A percentile compares a stretch with the other conserved stretches of the same genome.
These are phyloP conservation scores for Bubo bubo DNA, from an alignment of 2,113 vertebrate species.

Conservation along the genomic window DNA sequence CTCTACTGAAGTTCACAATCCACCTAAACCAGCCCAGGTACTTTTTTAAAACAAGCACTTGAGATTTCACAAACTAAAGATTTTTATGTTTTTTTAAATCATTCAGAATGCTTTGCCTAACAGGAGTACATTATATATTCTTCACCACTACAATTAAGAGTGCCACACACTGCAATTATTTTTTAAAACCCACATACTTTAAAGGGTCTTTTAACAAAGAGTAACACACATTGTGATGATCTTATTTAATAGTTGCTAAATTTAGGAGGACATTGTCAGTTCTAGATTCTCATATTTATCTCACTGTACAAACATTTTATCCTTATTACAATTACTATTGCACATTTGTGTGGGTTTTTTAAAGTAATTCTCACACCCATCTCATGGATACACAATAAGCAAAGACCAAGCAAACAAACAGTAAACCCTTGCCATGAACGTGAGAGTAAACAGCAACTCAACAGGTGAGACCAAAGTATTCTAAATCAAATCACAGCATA, in stretches of 20 bases:
- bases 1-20: not conserved
- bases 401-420: not conserved
- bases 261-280: not conserved
- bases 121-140: not conserved
- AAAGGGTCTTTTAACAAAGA: not conserved
- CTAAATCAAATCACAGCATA: not conserved
- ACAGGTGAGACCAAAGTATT: not conserved
- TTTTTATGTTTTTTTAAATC: not conserved
- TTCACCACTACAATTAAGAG: not conserved
- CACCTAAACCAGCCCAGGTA: not conserved
- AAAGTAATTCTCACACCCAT: not conserved
- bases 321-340: not conserved
- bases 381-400: not conserved
- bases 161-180: not conserved
- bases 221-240: not conserved
- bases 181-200: not conserved
- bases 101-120: not conserved
- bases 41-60: not conserved
- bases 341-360: rapidly evolving
- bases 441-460: not conserved
- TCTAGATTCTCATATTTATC: not conserved
- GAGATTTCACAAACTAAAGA: not conserved
- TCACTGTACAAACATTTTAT: not conserved
- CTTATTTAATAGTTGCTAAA: not conserved
- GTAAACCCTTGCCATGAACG: not conserved